Conservation (phyloP, 2,888 invertebrate genomes). For the Cephus sareptanus region DNA sequence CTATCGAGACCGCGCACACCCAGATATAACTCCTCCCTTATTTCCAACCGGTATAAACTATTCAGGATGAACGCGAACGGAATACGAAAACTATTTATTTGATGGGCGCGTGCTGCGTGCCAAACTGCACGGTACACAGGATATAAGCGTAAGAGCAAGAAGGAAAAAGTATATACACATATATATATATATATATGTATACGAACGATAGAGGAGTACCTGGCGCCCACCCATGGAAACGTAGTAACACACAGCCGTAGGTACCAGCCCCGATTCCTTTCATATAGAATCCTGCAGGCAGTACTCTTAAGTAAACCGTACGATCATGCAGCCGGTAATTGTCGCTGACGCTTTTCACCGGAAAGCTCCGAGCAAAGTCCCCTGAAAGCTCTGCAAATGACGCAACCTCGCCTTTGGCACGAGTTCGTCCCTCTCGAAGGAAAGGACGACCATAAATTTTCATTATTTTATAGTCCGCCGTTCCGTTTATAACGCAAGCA, state of each 20-base stretch:
- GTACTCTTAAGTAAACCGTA: slow-evolving; percentile 2
- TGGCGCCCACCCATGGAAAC: too few relatives aligned
- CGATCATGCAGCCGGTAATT: slow-evolving; percentile 51
- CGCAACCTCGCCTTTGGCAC: slow-evolving; percentile 39
- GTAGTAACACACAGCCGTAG: too few relatives aligned
- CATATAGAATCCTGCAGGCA: too few relatives aligned
- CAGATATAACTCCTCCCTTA: too few relatives aligned
- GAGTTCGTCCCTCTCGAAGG: slow-evolving; percentile 31
- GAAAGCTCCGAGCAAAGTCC: slow-evolving; percentile 46
- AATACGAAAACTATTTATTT: slow-evolving; percentile 37
- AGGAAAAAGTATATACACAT: too few relatives aligned
- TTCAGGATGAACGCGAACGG: slow-evolving; percentile 32
- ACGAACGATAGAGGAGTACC: too few relatives aligned
- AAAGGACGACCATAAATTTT: slow-evolving; percentile 51
- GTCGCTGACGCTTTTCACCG: slow-evolving; percentile 49
- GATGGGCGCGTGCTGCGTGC: too few relatives aligned
- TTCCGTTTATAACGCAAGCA: slow-evolving; percentile 54
- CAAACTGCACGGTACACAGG: too few relatives aligned
- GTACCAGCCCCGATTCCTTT: too few relatives aligned
- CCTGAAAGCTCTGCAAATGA: slow-evolving; percentile 59
- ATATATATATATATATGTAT: too few relatives aligned
- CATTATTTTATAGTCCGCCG: slow-evolving; percentile 59
- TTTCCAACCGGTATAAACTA: slow-evolving; percentile 33
- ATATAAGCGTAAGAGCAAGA: too few relatives aligned
- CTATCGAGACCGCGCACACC: too few relatives aligned